Percentiles rank a stretch among this genome's conserved stretches.
These are phyloP conservation scores for Nyleta sp. DNA, from an alignment of 2,888 invertebrate genomes.

Conservation along the genomic window DNA sequence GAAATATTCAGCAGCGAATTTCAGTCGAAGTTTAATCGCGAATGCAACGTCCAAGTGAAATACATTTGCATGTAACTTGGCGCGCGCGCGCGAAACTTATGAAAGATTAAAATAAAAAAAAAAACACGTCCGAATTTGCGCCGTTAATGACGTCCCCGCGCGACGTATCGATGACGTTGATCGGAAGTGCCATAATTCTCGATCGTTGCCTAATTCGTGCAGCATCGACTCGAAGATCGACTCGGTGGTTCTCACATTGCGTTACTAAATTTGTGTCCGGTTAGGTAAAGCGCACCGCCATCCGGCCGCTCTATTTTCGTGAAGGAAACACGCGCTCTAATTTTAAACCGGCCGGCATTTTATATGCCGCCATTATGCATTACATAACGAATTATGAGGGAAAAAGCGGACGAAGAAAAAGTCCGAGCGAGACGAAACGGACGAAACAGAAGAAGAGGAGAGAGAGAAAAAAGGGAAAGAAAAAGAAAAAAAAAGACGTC, in stretches of 20 bases:
- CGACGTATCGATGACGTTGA: too few species aligned
- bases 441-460: background rate
- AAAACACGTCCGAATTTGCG: too few species aligned
- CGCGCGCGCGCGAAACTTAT: too few species aligned
- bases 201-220: constrained; percentile 51
- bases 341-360: constrained; percentile 77
- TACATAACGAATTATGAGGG: constrained; percentile 60
- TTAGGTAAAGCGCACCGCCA: constrained; percentile 72
- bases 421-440: background rate
- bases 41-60: too few species aligned
- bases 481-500: constrained; percentile 18
- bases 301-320: constrained; percentile 79
- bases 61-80: too few species aligned
- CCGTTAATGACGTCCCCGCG: too few species aligned
- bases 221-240: constrained; percentile 38
- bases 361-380: constrained; percentile 63
- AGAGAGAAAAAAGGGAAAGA: constrained; percentile 17
- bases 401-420: constrained; percentile 1
- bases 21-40: too few species aligned
- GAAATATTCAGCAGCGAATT: too few species aligned
- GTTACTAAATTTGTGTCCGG: constrained; percentile 76
- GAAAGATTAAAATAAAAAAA: background rate
- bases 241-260: constrained; percentile 64
- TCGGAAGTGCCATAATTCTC: background rate
- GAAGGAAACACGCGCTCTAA: constrained; percentile 79